Percentiles rank a stretch among this genome's conserved stretches.
Conservation (phyloP, 1,140 invertebrate genomes). For the Heliconius hermathena region DNA sequence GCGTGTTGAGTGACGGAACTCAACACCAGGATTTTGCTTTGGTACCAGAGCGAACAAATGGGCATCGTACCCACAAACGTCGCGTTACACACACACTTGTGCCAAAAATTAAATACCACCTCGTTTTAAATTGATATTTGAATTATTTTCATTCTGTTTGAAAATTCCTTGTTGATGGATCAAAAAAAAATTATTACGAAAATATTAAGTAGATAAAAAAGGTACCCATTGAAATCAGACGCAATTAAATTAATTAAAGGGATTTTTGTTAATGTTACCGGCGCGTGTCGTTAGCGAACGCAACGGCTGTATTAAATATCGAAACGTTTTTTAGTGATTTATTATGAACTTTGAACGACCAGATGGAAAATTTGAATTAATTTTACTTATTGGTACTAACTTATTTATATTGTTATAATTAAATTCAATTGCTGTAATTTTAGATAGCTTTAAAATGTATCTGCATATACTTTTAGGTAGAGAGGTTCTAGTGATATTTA, state of each 20-base stretch:
- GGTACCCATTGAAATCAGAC: constrained; percentile 17
- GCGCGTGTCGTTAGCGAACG: constrained; percentile 13
- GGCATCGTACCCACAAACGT: too few relatives aligned
- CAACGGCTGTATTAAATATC: constrained; percentile 3
- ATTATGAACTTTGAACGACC: background rate
- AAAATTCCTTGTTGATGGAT: background rate
- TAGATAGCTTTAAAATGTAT: too few relatives aligned
- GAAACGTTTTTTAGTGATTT: background rate
- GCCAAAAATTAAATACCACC: too few relatives aligned
- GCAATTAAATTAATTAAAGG: constrained; percentile 34
- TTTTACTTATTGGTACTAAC: background rate
- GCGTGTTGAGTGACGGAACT: too few relatives aligned
- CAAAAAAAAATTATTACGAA: constrained; percentile 11
- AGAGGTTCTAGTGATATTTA: too few relatives aligned
- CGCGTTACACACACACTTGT: too few relatives aligned
- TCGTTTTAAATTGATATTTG: background rate
- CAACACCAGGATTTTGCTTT: too few relatives aligned
- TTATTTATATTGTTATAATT: too few relatives aligned
- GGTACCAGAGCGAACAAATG: too few relatives aligned
- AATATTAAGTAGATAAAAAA: constrained; percentile 13
- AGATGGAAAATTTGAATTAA: background rate
- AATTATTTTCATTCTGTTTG: background rate
- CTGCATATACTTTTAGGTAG: too few relatives aligned
- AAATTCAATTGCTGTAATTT: too few relatives aligned
- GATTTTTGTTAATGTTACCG: constrained; percentile 24